Base-by-base conservation (phyloP, 1,140 invertebrate genomes). In the Aphaenogaster rudis region DNA sequence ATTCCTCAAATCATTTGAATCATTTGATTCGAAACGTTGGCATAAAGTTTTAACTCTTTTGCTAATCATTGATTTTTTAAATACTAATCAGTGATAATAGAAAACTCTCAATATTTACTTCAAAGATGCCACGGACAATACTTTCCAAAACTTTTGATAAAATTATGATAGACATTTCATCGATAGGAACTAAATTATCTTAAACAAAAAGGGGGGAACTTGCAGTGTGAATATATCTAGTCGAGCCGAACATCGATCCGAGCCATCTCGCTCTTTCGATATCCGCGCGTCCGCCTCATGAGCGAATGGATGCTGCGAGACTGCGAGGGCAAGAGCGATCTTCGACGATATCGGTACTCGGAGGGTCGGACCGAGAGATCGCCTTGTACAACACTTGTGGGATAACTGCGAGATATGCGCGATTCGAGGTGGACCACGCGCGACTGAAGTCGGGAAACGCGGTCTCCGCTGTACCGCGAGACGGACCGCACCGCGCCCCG, bases 371-470 rank as follows among this genome's bases (percentile, higher is more conserved):
- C 28, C 45, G 39, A 50, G 61, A 45, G 21, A 28, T 42, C 54
- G 64, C 8, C 48, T 63, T n/a, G 63, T 59, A 52, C 82, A 42
- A 63, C 36, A 42, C 57, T 66, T 28, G 71, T 69, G 42, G 33
- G 11, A 48, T n/a, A 78, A 76, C 48, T 66, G 66, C 67, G n/a
- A 39, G 89, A 90, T 91, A 91, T 92, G 92, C 92, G 89, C 90
- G 92, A 90, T 92, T 92, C 89, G 90, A 92, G 91, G 90, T 93
- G 93, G 93, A 94, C 92, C 92, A 93, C 92, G 91, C 91, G 81
- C 92, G 93, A 95, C 94, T 94, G 93, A 95, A 90, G 92, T 90
- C 88, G 86, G 80, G 84, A 78, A 84, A 92, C 79, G 28, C 92
- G 87, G 76, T 84, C 78, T 87, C 64, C 57, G 85, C 85, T 80